These are phyloP conservation scores for Tachina grossa DNA, from an alignment of 2,888 invertebrate species.

Conservation along the genomic window DNA sequence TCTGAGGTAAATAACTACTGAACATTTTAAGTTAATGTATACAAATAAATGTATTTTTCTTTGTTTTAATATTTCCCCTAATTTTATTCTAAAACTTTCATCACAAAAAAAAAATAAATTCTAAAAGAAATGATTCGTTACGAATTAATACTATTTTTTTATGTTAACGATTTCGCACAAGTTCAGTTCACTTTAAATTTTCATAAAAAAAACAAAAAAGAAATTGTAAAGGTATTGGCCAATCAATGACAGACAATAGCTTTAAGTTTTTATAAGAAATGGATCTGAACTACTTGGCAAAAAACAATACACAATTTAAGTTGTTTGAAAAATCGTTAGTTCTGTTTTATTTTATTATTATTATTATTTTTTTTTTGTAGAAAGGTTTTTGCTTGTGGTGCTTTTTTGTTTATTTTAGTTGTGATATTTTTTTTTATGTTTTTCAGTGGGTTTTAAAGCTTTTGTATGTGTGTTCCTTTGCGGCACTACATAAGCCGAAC, in stretches of 20 bases:
- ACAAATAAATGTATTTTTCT: background rate
- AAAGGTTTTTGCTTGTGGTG: slow-evolving; percentile 35
- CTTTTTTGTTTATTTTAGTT: slow-evolving; percentile 3
- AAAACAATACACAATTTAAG: slow-evolving; percentile 3
- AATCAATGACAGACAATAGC: slow-evolving; percentile 1
- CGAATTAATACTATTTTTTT: background rate
- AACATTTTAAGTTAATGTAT: background rate
- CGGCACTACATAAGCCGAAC: too few species aligned
- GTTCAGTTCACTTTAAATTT: slow-evolving; percentile 41
- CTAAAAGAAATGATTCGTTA: background rate
- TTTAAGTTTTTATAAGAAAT: background rate
- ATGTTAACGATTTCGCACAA: slow-evolving; percentile 37
- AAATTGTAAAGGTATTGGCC: background rate
- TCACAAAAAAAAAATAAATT: background rate
- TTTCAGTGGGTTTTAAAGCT: slow-evolving; percentile 59
- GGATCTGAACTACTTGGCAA: slow-evolving; percentile 32
- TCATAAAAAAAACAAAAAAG: background rate
- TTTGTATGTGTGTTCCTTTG: slow-evolving; percentile 23
- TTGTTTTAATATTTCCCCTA: background rate
- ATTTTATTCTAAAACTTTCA: background rate
- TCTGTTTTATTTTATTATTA: too few species aligned
- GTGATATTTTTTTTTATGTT: slow-evolving; percentile 15
- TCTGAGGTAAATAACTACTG: background rate
- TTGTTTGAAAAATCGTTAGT: background rate
- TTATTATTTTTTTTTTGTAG: slow-evolving; percentile 28